Percentiles rank a stretch among this genome's conserved stretches.
Conservation (phyloP, 2,888 invertebrate species). For the Fissipunctia ypsillon region DNA sequence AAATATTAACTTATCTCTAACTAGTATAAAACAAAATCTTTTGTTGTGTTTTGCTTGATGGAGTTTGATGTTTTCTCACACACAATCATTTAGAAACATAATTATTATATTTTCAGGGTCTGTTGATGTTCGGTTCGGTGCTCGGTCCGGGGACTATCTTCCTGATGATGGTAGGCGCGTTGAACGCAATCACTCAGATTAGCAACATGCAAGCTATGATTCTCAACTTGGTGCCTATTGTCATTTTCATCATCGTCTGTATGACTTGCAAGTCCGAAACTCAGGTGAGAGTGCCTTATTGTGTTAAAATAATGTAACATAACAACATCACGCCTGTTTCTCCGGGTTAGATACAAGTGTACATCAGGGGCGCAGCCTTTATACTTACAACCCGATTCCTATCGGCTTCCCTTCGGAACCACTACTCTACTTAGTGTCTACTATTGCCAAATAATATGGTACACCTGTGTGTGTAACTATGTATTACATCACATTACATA, state of each 20-base stretch:
- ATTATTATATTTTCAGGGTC: conserved; percentile 76
- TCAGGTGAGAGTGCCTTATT: conserved; percentile 87
- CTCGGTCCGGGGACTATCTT: conserved; percentile 96
- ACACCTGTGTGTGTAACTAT: no score
- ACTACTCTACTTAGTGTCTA: no score
- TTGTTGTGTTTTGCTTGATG: neutral
- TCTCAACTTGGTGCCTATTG: conserved; percentile 92
- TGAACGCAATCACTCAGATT: conserved; percentile 94
- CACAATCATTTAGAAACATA: neutral
- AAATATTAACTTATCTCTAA: neutral
- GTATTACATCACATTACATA: no score
- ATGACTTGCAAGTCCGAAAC: conserved; percentile 92
- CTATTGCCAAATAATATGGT: no score
- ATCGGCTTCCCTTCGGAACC: no score
- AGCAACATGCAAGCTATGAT: conserved; percentile 92
- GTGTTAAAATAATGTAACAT: neutral
- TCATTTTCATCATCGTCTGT: conserved; percentile 92
- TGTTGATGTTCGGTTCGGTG: conserved; percentile 94
- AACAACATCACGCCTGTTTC: neutral
- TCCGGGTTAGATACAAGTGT: neutral
- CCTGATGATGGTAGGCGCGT: conserved; percentile 95
- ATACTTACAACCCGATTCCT: no score
- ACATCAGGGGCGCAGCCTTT: no score
- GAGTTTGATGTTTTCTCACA: neutral
- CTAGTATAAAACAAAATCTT: neutral